Conservation (phyloP, 2,888 invertebrate genomes). For the Pediacus dermestoides region DNA sequence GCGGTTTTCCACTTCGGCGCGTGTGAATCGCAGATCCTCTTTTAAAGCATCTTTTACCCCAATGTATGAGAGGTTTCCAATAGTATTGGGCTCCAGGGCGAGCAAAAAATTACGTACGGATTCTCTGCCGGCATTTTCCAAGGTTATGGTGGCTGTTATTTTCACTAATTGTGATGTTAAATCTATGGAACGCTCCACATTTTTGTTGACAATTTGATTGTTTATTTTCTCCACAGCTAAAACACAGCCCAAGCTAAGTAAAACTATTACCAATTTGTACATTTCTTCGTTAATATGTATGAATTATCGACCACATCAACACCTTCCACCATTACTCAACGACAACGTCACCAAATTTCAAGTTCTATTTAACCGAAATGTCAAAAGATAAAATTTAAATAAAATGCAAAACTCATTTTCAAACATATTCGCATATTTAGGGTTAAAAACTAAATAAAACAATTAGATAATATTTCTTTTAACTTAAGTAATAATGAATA, state of each 20-base stretch:
- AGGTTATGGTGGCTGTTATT: slow-evolving; percentile 70
- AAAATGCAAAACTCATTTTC: no score
- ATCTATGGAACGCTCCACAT: slow-evolving; percentile 84
- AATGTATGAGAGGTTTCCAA: slow-evolving; percentile 69
- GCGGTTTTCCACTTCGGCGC: slow-evolving; percentile 53
- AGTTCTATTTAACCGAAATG: no score
- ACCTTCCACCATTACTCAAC: no score
- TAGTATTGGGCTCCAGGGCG: slow-evolving; percentile 62
- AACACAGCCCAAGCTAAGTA: slow-evolving; percentile 20
- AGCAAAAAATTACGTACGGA: slow-evolving; percentile 68
- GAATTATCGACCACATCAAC: no score
- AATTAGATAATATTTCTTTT: no score
- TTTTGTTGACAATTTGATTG: slow-evolving; percentile 64
- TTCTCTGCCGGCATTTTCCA: slow-evolving; percentile 78
- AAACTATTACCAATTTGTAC: slow-evolving; percentile 27
- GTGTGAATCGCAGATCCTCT: slow-evolving; percentile 53
- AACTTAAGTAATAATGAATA: no score
- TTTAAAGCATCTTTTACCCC: slow-evolving; percentile 63
- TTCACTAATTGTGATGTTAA: slow-evolving; percentile 86
- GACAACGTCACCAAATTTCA: no score
- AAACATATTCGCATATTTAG: no score
- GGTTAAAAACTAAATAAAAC: no score
- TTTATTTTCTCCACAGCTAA: slow-evolving; percentile 45
- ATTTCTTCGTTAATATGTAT: no score
- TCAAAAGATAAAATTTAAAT: no score